Conservation (phyloP, 2,113 vertebrate species). For the Nannobrachium achirus region DNA sequence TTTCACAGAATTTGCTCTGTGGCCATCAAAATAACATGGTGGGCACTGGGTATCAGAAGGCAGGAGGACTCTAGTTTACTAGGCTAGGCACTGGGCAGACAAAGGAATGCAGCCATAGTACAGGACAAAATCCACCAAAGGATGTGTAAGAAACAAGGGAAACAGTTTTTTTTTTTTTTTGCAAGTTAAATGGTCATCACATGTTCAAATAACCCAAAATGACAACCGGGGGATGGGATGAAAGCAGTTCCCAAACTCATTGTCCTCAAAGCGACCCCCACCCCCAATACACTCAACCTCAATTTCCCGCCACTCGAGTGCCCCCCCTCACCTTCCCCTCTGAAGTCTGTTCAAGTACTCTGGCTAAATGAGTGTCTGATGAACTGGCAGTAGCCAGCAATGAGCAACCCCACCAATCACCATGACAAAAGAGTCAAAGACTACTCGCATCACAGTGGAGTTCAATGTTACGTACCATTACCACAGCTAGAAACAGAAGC, state of each 20-base stretch:
- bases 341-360: slow-evolving; percentile 19
- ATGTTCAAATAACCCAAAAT: background rate
- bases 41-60: too few species aligned
- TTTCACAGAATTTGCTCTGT: too few species aligned
- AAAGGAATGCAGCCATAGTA: slow-evolving; percentile 9
- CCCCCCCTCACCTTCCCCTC: slow-evolving; percentile 23
- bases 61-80: too few species aligned
- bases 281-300: background rate
- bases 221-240: background rate
- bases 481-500: background rate
- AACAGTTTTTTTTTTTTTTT: too few species aligned
- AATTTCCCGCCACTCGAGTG: slow-evolving; percentile 40
- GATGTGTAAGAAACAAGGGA: background rate
- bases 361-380: slow-evolving; percentile 5
- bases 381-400: background rate
- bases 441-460: background rate
- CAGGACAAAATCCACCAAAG: slow-evolving; percentile 9
- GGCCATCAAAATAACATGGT: too few species aligned
- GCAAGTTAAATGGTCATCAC: too few species aligned
- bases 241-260: slow-evolving; percentile 18
- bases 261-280: slow-evolving; percentile 10
- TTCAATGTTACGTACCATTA: slow-evolving; percentile 11
- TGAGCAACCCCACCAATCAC: background rate
- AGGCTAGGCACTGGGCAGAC: background rate
- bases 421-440: background rate